Percentiles rank a stretch among this genome's conserved stretches.
phyloP scores from a whole-genome alignment of 2,797 vertebrate genomes.

The Pseudomugil tenellus region DNA sequence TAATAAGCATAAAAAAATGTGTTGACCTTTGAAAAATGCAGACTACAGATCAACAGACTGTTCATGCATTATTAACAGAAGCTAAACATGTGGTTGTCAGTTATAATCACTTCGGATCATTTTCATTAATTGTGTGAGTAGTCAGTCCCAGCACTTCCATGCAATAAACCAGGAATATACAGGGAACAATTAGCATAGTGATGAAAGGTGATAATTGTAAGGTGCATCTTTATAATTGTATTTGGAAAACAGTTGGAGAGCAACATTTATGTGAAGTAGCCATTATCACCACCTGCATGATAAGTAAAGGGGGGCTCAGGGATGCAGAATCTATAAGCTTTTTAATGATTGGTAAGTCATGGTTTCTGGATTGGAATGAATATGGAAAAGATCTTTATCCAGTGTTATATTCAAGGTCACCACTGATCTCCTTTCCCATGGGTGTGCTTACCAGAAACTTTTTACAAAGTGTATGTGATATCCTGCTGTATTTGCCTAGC shows the following conservation, averaged over 20 bases:
- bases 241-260: conserved; percentile 23
- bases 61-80: neutral
- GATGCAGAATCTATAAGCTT: conserved; percentile 70
- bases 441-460: conserved; percentile 76
- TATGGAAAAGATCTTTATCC: conserved; percentile 82
- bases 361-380: conserved; percentile 74
- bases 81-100: conserved; percentile 6
- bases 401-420: conserved; percentile 80
- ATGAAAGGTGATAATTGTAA: conserved; percentile 55
- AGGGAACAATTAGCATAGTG: conserved; percentile 28
- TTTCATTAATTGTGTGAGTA: conserved; percentile 24
- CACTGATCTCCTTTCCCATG: conserved; percentile 77
- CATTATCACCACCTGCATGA: conserved; percentile 57
- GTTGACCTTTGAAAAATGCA: conserved; percentile 20
- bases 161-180: neutral
- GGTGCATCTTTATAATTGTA: conserved; percentile 31
- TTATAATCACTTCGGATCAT: conserved; percentile 20
- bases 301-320: conserved; percentile 54
- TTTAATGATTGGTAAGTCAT: conserved; percentile 80
- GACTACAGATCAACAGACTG: conserved; percentile 8
- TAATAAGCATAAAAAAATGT: neutral
- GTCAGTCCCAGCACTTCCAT: neutral
- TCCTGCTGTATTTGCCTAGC: conserved; percentile 35
- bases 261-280: conserved; percentile 39
- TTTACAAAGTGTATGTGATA: conserved; percentile 70